phyloP scores from a whole-genome alignment of 2,113 vertebrate species.

The Macroglossus sobrinus region DNA sequence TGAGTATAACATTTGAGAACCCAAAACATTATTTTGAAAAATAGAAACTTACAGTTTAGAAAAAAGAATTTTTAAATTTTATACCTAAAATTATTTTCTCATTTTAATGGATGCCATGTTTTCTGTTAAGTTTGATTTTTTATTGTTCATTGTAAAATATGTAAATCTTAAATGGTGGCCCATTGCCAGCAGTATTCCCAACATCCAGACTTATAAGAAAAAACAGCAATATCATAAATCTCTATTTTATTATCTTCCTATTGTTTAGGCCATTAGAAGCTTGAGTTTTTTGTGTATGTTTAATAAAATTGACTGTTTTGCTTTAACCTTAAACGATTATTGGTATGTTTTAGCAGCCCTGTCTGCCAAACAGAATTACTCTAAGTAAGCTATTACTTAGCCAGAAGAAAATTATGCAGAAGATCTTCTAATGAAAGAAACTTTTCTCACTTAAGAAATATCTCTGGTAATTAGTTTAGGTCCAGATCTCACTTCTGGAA shows the following conservation, averaged over 20 bases:
- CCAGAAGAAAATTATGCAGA: conserved; percentile 52
- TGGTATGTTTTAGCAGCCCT: conserved; percentile 48
- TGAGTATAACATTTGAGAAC: background rate
- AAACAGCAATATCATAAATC: conserved; percentile 23
- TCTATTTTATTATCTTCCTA: conserved; percentile 40
- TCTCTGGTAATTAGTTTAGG: conserved; percentile 63
- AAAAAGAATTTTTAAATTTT: conserved; percentile 34
- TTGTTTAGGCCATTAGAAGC: conserved; percentile 12
- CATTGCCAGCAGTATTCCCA: background rate
- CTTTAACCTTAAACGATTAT: conserved; percentile 47
- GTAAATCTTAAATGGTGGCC: background rate
- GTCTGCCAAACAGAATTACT: conserved; percentile 53
- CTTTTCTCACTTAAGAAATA: conserved; percentile 62
- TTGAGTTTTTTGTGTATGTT: conserved; percentile 37
- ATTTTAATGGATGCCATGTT: conserved; percentile 25
- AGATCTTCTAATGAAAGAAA: conserved; percentile 59
- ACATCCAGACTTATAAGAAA: background rate
- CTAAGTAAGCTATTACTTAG: conserved; percentile 62
- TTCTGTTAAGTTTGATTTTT: conserved; percentile 38
- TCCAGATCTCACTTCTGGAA: conserved; percentile 50
- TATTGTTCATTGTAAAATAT: conserved; percentile 2
- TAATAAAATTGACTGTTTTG: conserved; percentile 47
- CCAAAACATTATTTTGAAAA: background rate
- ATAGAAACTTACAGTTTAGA: background rate
- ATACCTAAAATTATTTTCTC: conserved; percentile 33